A percentile compares a stretch with the other conserved stretches of the same genome.
These are phyloP conservation scores for Caerostris darwini DNA, from an alignment of 1,140 invertebrate species.

Conservation along the genomic window DNA sequence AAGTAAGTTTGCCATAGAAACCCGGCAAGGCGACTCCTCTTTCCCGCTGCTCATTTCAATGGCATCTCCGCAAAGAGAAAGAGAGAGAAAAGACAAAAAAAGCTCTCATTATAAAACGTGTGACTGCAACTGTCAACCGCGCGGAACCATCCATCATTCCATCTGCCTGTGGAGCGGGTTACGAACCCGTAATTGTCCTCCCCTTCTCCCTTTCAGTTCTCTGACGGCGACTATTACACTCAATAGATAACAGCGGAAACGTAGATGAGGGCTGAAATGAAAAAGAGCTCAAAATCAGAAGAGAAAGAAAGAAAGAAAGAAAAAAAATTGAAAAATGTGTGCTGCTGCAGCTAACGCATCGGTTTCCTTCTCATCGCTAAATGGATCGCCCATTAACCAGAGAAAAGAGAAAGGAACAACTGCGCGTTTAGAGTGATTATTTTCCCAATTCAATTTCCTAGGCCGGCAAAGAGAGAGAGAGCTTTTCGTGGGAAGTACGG, in stretches of 20 bases:
- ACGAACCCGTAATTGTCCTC: conserved; percentile 47
- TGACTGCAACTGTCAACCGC: not conserved
- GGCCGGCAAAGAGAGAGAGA: not conserved
- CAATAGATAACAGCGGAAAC: conserved; percentile 33
- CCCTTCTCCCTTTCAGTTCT: not conserved
- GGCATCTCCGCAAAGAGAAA: not conserved
- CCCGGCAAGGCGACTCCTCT: not conserved
- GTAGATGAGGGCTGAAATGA: not conserved
- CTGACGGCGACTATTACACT: conserved; percentile 33
- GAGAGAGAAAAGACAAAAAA: not conserved
- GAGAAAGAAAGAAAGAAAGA: not conserved
- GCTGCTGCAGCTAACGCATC: not conserved
- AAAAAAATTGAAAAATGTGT: not conserved
- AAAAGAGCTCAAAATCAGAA: not conserved
- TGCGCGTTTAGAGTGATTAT: conserved; percentile 32
- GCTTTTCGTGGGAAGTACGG: not conserved
- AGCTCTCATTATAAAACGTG: conserved; percentile 39
- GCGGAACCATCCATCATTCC: conserved; percentile 30
- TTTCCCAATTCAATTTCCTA: conserved; percentile 38
- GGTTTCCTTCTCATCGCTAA: conserved; percentile 23
- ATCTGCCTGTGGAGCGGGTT: conserved; percentile 21
- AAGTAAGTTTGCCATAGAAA: not conserved
- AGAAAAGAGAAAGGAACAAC: not conserved
- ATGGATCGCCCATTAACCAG: conserved; percentile 39
- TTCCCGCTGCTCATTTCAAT: not conserved